Evolutionary conservation across 1,140 invertebrate genomes (phyloP), one percentile per base, ranked within the genome.

Genomic region (Capitella teleta): DNA sequence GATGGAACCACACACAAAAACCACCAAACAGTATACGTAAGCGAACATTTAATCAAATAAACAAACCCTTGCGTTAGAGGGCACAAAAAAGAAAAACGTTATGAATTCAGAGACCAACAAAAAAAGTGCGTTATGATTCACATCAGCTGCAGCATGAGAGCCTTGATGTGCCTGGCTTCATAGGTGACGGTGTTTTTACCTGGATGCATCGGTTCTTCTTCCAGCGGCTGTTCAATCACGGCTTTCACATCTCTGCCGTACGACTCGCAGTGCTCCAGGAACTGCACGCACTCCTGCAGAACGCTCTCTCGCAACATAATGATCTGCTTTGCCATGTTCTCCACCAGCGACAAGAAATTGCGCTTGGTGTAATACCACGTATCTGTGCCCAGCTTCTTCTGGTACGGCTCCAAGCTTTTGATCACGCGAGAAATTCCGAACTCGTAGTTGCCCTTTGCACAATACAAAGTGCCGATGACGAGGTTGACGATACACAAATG

Each of bases 401-500:
- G 87, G 61, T 89, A 94, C 0, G 93, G 93, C 66, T 97, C 91
- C 23, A 98, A 71, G 51, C 90, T 94, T 72, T 95, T 93, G 64
- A 97, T 93, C 0, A 99, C 89, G 57, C 95, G 77, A 0, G 91
- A 95, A 58, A 99, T 91, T 5, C 96, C 96, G 75, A 99, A 99
- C 69, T 99, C 95, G 62, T 95, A 98, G 74, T 99, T 98, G 0
- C 93, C 92, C 74, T 98, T 98, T 0, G 92, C 86, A 70, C 95
- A 98, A 67, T 98, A 98, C 3, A 99, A 72, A 1, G 95, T 98
- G 47, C 78, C 95, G 57, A 99, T 98, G 1, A 99, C 95, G 44
- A 99, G 76, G 74, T 99, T 99, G 2, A 99, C 93, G 58, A 98
- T 98, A 67, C 94, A 99, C 25, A 97, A 75, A 69, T 99, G 95